A percentile compares a stretch with the other conserved stretches of the same genome.
Conservation (phyloP, 2,113 vertebrate species). For the Pterophyllum scalare region DNA sequence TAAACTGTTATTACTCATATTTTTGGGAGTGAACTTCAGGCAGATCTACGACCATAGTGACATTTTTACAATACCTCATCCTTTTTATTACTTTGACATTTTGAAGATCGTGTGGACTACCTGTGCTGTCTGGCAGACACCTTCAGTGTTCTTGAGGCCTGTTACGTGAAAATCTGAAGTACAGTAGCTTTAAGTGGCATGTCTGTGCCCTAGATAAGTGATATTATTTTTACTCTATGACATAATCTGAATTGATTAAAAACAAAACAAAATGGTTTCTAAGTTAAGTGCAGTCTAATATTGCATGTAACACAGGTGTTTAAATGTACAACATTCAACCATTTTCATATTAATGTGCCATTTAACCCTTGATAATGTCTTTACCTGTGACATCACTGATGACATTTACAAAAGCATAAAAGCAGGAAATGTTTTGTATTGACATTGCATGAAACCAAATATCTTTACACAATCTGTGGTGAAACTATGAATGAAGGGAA, state of each 20-base stretch:
- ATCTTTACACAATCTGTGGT: neutral
- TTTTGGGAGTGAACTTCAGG: neutral
- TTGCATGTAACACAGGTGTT: neutral
- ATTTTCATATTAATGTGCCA: too few relatives aligned
- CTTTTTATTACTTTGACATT: neutral
- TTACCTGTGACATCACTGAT: neutral
- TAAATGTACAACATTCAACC: neutral
- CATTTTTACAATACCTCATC: neutral
- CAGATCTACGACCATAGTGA: too few relatives aligned
- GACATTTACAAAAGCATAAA: neutral
- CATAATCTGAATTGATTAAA: constrained; percentile 61
- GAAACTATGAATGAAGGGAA: neutral
- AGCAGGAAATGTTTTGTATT: neutral
- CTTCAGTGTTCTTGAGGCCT: neutral
- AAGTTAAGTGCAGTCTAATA: too few relatives aligned
- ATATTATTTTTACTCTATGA: constrained; percentile 52
- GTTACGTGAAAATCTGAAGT: neutral
- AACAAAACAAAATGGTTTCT: neutral
- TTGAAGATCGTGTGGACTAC: neutral
- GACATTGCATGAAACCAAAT: neutral
- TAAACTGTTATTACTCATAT: neutral
- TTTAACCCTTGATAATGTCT: neutral
- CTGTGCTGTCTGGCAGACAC: neutral
- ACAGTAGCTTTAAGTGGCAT: neutral
- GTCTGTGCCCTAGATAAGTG: constrained; percentile 42